phyloP scores from a whole-genome alignment of 2,113 vertebrate genomes.

The Callopanchax toddi region DNA sequence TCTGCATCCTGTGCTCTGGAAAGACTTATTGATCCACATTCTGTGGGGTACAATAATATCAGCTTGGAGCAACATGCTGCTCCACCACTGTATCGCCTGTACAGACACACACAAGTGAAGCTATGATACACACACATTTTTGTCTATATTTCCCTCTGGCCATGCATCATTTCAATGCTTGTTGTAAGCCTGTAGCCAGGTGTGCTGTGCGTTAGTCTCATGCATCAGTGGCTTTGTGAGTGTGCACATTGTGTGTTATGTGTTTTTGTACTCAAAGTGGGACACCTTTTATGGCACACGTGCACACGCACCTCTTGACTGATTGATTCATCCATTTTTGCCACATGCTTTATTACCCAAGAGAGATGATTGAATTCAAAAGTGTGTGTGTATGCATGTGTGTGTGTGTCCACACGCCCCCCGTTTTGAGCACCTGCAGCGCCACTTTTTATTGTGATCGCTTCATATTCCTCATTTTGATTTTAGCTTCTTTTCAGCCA shows the following conservation, averaged over 20 bases:
- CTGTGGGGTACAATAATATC: constrained; percentile 25
- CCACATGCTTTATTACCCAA: constrained; percentile 58
- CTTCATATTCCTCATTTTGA: too few species aligned
- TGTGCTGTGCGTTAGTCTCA: constrained; percentile 40
- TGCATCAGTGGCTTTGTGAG: constrained; percentile 36
- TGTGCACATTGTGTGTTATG: constrained; percentile 1
- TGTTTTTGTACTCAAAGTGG: constrained; percentile 11
- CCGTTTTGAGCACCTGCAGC: too few species aligned
- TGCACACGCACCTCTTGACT: background rate
- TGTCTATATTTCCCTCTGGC: constrained; percentile 6
- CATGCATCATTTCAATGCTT: constrained; percentile 42
- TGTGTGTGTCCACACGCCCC: too few species aligned
- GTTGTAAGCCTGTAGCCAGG: constrained; percentile 34
- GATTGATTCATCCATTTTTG: constrained; percentile 62
- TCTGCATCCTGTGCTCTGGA: constrained; percentile 36
- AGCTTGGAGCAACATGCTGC: constrained; percentile 24
- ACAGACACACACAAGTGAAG: constrained; percentile 18
- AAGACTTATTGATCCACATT: constrained; percentile 53
- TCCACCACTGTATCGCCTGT: constrained; percentile 15
- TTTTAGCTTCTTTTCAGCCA: too few species aligned
- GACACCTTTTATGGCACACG: constrained; percentile 14
- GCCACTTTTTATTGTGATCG: too few species aligned
- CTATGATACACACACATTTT: background rate
- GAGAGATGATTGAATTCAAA: constrained; percentile 26
- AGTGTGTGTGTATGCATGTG: too few species aligned